Base-by-base conservation (phyloP, 1,140 invertebrate species). In the Spodoptera frugiperda region DNA sequence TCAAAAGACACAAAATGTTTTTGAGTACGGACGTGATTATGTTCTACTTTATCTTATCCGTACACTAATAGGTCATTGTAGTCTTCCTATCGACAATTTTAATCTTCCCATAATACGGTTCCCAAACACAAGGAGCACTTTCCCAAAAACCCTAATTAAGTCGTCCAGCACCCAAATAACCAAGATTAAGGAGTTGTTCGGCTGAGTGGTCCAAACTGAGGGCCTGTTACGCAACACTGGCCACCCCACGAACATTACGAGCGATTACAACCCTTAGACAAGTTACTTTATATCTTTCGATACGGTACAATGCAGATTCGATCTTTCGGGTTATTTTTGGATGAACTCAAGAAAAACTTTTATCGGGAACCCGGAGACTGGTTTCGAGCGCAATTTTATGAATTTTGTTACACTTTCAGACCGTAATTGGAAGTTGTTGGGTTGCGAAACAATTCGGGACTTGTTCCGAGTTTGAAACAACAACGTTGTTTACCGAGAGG, bases 231-330 rank as follows among this genome's bases (percentile, higher is more conserved):
- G 65, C 48, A 25, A 30, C 19, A 44, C 19, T 61, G 17, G 33
- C 44, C 71, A 57, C 71, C 54, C 53, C 33, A 44, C 33, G 11
- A 14, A 61, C 57, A 59, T 72, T 72, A 72, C 70, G 44, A 8
- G 33, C 53, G 53, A 61, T 55, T 46, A 49, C 53, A 49, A 61
- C 71, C 39, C 39, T 57, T 63, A 61, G 65, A 17, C 14, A 33
- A 33, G 65, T 51, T 30, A 68, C 65, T 68, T 68, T 51, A 53
- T 68, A 67, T 67, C 44, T 67, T 25, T 63, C 44, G 59, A 67
- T 48, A 67, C 63, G 63, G 44, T 49, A 67, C 39, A 25, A 46
- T 67, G 63, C 44, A 48, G 63, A 67, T 67, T 14, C 19, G 44
- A 21, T 67, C 17, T 19, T 67, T 46, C 3, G 63, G 44, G 63